Base-by-base conservation (phyloP, 2,113 vertebrate genomes). In the Progne subis region DNA sequence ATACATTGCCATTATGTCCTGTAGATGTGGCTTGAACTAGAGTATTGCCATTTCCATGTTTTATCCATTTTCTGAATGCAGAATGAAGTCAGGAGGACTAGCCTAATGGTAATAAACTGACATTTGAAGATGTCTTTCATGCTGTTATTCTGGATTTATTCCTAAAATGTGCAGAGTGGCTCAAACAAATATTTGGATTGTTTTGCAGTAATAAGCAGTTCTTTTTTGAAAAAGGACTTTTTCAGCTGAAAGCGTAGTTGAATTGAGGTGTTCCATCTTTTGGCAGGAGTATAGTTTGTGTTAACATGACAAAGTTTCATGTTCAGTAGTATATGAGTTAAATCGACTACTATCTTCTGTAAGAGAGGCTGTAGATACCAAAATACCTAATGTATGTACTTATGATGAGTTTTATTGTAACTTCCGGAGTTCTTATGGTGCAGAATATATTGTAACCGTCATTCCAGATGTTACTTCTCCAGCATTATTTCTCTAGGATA, bases 1-100 rank as follows among this genome's bases (percentile, higher is more conserved):
- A 9, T 43, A 44, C 5, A 0, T 18, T n/a, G 34, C 20, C 7
- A 5, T 53, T 2, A 0, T 6, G 20, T 77, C 15, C 55, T 70
- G 12, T 41, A 61, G 79, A 9, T 74, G 28, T 49, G 34, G 21
- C 67, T 63, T 77, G 60, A 74, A 25, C 28, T 79, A 3, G 47
- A 34, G 11, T 12, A 34, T 61, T 85, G 18, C 56, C 6, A 28
- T 86, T 87, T 56, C 7, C 0, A 0, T 69, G 75, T 8, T 47
- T 94, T 57, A 50, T 17, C 59, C 4, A 3, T 78, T 94, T 70
- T 81, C 56, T 86, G 47, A 78, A 63, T 26, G 64, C 43, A 74
- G 59, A 53, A 34, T 88, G 39, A 86, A 83, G 29, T 46, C 24
- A 55, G 46, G 68, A 75, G 52, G 64, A 70, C 18, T 12, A 28